Evolutionary conservation across 2,113 vertebrate genomes (phyloP), one percentile per base, ranked within the genome.

Genomic region (Nothoprocta perdicaria): DNA sequence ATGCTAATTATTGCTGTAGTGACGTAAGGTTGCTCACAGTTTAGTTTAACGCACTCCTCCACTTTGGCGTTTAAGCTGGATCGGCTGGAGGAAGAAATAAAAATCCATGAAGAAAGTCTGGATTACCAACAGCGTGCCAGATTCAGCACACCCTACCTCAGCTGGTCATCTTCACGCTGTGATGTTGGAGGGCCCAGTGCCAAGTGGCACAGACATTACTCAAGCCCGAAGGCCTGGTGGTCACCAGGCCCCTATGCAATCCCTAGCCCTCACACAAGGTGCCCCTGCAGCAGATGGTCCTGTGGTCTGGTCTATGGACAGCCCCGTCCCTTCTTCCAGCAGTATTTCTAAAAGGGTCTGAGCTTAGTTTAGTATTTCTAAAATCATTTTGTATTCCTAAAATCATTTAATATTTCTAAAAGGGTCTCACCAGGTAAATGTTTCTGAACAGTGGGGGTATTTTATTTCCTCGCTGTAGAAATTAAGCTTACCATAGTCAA

Each of bases 1-100:
- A 98, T 97, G 97, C 98, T 98, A 96, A 99, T 98, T 98, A 98
- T 97, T 96, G 99, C 98, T 84, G 98, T 98, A 45, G 98, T 98
- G 96, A 98, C 97, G 65, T 99, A 99, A 84, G 98, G 97, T 96
- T 98, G 97, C 89, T 99, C 98, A 95, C 98, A 99, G 98, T 99
- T 99, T 96, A 99, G 98, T 94, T 98, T 99, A 93, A 99, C 91
- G 2, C 98, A 98, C 94, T 99, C 99, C 94, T 99, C 98, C 81
- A 98, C 97, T 96, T 98, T 99, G 97, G 99, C 98, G 78, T 99
- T 99, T 96, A 99, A 97, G 94, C 98, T 99, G 98, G 99, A 99
- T 88, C 98, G 98, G 95, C 99, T 99, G 96, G 80, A 96, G 73
- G 91, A 94, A 87, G 84, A 92, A 93, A 96, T 41, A 92, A 63